Evolutionary conservation across 2,888 invertebrate genomes (phyloP).

Genomic region (Sialis fuliginosa): DNA sequence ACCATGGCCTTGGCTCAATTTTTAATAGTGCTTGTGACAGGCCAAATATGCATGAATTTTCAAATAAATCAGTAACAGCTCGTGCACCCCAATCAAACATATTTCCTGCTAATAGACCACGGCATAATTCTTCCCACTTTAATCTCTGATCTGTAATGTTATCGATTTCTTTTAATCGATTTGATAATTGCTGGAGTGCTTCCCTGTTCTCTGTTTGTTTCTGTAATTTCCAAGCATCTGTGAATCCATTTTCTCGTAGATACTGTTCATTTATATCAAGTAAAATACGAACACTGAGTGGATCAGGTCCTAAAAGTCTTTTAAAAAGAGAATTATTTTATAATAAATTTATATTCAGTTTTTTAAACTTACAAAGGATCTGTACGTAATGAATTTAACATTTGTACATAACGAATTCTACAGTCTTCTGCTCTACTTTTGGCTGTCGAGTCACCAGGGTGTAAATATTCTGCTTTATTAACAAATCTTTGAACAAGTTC

Average conservation of each 20-base stretch:
- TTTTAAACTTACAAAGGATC: conserved; percentile 57
- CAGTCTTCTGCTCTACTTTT: conserved; percentile 64
- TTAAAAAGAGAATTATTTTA: conserved; percentile 9
- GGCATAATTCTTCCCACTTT: conserved; percentile 45
- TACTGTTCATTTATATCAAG: conserved; percentile 86
- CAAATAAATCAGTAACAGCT: conserved; percentile 71
- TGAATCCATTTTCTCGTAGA: conserved; percentile 78
- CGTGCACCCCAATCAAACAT: conserved; percentile 98
- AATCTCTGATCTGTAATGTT: conserved; percentile 35
- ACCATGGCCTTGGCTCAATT: conserved; percentile 83
- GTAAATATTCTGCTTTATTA: conserved; percentile 61
- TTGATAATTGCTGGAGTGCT: conserved; percentile 51
- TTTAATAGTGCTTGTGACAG: conserved; percentile 65
- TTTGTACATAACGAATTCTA: conserved; percentile 62
- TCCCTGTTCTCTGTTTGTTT: conserved; percentile 74
- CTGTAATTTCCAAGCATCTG: conserved; percentile 73
- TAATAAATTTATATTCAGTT: conserved; percentile 1
- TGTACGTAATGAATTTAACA: conserved; percentile 53
- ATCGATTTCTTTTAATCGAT: conserved; percentile 52
- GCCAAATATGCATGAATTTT: conserved; percentile 51
- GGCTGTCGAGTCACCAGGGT: conserved; percentile 57
- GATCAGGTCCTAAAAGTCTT: conserved; percentile 41
- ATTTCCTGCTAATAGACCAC: conserved; percentile 64
- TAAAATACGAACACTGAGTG: conserved; percentile 74
- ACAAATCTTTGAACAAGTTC: conserved; percentile 73